Conservation (phyloP, 2,888 invertebrate genomes). For the Latheticus oryzae region DNA sequence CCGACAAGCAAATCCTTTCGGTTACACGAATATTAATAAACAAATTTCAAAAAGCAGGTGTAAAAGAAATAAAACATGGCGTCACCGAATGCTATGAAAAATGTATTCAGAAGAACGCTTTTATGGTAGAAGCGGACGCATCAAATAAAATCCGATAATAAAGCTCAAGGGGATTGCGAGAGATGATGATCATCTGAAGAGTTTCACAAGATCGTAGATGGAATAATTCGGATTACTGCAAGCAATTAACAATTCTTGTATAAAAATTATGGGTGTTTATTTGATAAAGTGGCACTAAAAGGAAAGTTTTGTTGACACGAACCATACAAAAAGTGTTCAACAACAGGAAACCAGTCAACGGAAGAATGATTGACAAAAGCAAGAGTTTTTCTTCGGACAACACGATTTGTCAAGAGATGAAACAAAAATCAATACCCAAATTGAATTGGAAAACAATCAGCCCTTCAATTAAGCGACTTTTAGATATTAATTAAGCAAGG, state of each 20-base stretch:
- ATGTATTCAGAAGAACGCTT: slow-evolving; percentile 27
- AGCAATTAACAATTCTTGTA: slow-evolving; percentile 20
- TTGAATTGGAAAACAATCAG: slow-evolving; percentile 38
- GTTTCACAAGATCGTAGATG: slow-evolving; percentile 15
- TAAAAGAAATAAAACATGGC: slow-evolving; percentile 28
- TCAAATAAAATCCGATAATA: slow-evolving; percentile 28
- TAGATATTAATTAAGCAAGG: slow-evolving; percentile 38
- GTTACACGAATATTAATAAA: too few species aligned
- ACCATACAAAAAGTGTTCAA: slow-evolving; percentile 52
- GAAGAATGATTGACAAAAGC: slow-evolving; percentile 52
- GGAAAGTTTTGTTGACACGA: slow-evolving; percentile 57
- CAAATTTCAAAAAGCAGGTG: slow-evolving; percentile 18
- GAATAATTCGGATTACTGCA: slow-evolving; percentile 19
- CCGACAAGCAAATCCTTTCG: too few species aligned
- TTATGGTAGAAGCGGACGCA: slow-evolving; percentile 17
- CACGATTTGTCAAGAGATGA: slow-evolving; percentile 47
- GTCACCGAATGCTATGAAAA: slow-evolving; percentile 29
- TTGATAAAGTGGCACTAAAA: slow-evolving; percentile 49
- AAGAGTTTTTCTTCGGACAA: slow-evolving; percentile 38
- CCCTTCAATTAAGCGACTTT: slow-evolving; percentile 33
- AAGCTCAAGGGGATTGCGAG: slow-evolving; percentile 26
- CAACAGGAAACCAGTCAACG: slow-evolving; percentile 53
- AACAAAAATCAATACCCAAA: slow-evolving; percentile 45
- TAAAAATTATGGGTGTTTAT: slow-evolving; percentile 19
- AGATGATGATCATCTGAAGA: slow-evolving; percentile 23